Conservation (phyloP, 64 coral and sea anemone genomes). For the Dendrophyllia cribrosa region DNA sequence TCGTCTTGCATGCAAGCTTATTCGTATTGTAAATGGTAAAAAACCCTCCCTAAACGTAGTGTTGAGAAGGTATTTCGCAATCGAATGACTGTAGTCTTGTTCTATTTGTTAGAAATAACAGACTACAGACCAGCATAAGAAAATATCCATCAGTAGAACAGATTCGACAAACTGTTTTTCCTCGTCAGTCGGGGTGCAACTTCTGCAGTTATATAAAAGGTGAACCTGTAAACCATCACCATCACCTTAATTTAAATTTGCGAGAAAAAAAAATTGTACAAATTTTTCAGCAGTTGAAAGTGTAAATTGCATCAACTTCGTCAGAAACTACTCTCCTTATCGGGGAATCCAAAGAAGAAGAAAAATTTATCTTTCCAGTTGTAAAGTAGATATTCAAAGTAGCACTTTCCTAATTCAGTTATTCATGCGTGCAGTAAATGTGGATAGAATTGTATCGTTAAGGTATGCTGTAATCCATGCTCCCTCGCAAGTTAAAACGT, state of each 20-base stretch:
- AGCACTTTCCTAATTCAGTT: neutral
- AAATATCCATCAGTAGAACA: neutral
- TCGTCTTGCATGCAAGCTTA: slow-evolving; percentile 79
- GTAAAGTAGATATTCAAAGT: too few species aligned
- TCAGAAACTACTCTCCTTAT: slow-evolving; percentile 9
- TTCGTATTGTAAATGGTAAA: slow-evolving; percentile 71
- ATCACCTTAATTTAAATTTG: slow-evolving; percentile 24
- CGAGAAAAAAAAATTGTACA: slow-evolving; percentile 5
- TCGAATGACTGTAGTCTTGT: neutral
- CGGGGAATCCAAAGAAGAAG: neutral
- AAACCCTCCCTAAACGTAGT: neutral
- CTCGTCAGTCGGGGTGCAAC: neutral
- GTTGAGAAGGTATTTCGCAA: slow-evolving; percentile 6
- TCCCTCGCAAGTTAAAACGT: neutral
- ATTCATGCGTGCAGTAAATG: neutral
- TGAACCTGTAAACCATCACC: slow-evolving; percentile 23
- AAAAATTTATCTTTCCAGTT: neutral
- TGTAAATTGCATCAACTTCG: slow-evolving; percentile 10
- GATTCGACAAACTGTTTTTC: neutral
- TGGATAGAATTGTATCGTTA: neutral
- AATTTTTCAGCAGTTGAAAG: neutral
- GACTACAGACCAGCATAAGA: neutral
- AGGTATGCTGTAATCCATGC: neutral
- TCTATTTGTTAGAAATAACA: neutral
- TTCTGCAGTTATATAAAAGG: slow-evolving; percentile 13